phyloP scores from a whole-genome alignment of 2,797 vertebrate genomes.

The Borostomias antarcticus region DNA sequence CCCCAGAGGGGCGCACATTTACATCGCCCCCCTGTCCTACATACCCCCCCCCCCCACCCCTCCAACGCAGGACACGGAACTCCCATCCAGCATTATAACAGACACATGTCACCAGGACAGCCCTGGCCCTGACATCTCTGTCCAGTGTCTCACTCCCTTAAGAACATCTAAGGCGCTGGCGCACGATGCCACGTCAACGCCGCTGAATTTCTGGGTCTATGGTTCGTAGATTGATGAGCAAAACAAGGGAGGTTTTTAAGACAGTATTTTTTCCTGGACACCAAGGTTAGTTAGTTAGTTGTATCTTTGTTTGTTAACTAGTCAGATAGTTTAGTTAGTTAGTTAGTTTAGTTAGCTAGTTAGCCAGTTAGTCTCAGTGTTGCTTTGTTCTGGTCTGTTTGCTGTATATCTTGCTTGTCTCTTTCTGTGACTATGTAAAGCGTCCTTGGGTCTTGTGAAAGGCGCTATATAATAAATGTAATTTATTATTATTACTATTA shows the following conservation, averaged over 20 bases:
- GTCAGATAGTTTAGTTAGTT: too few relatives aligned
- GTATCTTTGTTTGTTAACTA: too few relatives aligned
- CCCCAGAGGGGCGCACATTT: conserved; percentile 60
- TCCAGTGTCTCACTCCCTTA: not conserved
- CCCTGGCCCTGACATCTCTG: not conserved
- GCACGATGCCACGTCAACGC: conserved; percentile 2
- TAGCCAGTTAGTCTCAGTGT: too few relatives aligned
- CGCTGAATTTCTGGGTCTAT: not conserved
- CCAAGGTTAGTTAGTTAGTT: too few relatives aligned
- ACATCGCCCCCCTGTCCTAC: conserved; percentile 49
- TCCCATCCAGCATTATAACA: conserved; percentile 36
- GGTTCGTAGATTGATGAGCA: conserved; percentile 9
- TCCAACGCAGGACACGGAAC: conserved; percentile 45
- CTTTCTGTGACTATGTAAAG: too few relatives aligned
- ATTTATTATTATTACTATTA: too few relatives aligned
- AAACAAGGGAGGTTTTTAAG: not conserved
- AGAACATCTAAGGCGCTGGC: not conserved
- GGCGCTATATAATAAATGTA: too few relatives aligned
- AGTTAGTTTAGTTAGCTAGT: too few relatives aligned
- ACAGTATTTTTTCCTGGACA: too few relatives aligned
- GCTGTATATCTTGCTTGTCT: too few relatives aligned
- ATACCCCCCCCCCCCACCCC: conserved; percentile 9
- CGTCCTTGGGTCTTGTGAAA: too few relatives aligned
- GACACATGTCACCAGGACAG: conserved; percentile 21
- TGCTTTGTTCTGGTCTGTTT: too few relatives aligned